Conservation (phyloP, 2,888 invertebrate genomes). For the Odontocerum albicorne region DNA sequence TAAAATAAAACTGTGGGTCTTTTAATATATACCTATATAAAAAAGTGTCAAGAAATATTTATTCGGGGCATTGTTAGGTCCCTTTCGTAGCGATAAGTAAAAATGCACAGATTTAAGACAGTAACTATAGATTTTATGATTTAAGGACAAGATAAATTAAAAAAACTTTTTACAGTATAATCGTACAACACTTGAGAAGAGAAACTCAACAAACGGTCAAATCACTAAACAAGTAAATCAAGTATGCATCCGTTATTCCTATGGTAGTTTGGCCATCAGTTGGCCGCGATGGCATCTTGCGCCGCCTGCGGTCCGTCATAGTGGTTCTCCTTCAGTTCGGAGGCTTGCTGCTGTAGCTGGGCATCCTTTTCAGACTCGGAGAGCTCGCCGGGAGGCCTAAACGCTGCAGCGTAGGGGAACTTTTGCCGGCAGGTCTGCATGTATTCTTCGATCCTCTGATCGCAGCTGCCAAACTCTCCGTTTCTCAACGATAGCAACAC, state of each 20-base stretch:
- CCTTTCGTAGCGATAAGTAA: too few relatives aligned
- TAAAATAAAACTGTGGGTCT: too few relatives aligned
- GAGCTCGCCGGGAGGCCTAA: slow-evolving; percentile 52
- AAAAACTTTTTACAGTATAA: too few relatives aligned
- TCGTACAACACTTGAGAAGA: neutral
- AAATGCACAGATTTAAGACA: too few relatives aligned
- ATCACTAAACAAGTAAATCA: neutral
- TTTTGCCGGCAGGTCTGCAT: slow-evolving; percentile 69
- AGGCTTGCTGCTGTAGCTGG: slow-evolving; percentile 39
- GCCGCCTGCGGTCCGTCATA: slow-evolving; percentile 44
- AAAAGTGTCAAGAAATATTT: too few relatives aligned
- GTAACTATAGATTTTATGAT: too few relatives aligned
- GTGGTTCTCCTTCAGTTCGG: slow-evolving; percentile 41
- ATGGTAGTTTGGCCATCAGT: neutral
- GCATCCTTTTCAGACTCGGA: slow-evolving; percentile 37
- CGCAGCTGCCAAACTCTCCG: slow-evolving; percentile 78
- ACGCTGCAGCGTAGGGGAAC: slow-evolving; percentile 81
- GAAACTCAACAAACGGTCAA: neutral
- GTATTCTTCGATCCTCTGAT: slow-evolving; percentile 67
- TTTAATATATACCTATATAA: too few relatives aligned
- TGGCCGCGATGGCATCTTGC: slow-evolving; percentile 29
- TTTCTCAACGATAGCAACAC: slow-evolving; percentile 75
- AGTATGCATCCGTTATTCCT: neutral
- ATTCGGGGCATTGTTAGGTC: too few relatives aligned
- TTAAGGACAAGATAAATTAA: too few relatives aligned